Percentiles rank a stretch among this genome's conserved stretches.
Conservation (phyloP, 2,888 invertebrate genomes). For the Clusia tigrina region DNA sequence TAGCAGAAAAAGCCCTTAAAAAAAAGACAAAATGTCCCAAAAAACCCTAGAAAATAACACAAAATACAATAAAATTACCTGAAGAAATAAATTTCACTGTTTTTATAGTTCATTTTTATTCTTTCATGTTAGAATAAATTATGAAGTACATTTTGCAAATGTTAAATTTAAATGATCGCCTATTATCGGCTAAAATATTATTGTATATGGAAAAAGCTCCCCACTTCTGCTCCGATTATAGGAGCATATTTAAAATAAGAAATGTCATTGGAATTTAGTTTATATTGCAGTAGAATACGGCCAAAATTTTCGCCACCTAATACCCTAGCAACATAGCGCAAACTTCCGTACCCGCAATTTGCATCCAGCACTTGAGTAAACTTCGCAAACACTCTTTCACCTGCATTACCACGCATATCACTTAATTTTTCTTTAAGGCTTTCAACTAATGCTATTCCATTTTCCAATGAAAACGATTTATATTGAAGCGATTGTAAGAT, state of each 20-base stretch:
- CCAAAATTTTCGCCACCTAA: too few relatives aligned
- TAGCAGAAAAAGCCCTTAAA: neutral
- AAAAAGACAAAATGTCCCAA: neutral
- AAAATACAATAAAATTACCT: neutral
- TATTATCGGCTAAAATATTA: neutral
- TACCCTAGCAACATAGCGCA: too few relatives aligned
- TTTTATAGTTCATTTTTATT: neutral
- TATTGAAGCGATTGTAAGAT: too few relatives aligned
- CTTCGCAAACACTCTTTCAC: too few relatives aligned
- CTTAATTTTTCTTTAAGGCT: neutral
- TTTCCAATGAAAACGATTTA: neutral
- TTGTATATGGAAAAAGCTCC: neutral
- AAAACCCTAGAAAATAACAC: neutral
- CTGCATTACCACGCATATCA: neutral
- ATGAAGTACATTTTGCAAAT: neutral
- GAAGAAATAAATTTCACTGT: neutral
- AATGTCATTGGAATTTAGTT: too few relatives aligned
- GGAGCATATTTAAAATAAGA: too few relatives aligned
- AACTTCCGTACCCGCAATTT: too few relatives aligned
- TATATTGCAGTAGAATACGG: too few relatives aligned
- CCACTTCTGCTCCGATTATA: neutral
- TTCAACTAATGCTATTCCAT: neutral
- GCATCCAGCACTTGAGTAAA: too few relatives aligned
- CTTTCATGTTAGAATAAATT: neutral
- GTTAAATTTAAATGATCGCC: neutral